Base-by-base conservation (phyloP, 2,888 invertebrate species). In the Cryptocheilus praepositus region DNA sequence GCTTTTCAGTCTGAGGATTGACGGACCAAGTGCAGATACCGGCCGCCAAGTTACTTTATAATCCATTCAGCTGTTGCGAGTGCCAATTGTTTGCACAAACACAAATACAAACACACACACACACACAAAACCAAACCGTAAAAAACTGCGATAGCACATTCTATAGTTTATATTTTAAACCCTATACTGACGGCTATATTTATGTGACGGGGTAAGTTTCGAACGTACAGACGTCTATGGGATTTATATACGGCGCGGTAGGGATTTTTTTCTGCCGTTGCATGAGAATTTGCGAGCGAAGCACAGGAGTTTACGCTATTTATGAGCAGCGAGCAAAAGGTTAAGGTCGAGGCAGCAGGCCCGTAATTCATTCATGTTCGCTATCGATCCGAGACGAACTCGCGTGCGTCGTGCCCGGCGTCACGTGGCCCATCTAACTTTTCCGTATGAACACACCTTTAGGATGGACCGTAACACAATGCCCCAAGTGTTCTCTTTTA, bases 401-500 rank as follows among this genome's bases (percentile, higher is more conserved):
- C 56, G 49, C 65, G 22, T 69, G 63, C 46, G 21, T 54, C 55
- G 45, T 49, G 18, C 16, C 49, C 49, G 7, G 36, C 36, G 49
- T 16, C 8, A 49, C 18, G 49, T 25, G 55, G 65, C 13, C 19
- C n/a, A 22, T 36, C 55, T 36, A 15, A 5, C 52, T 45, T 46
- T 28, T 11, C 0, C 52, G 59, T 79, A 77, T 79, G 79, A 44
- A 73, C 64, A 64, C 55, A 45, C 55, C 83, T 62, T 78, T 70
- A 79, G 60, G 55, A 72, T 74, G 74, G 73, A 76, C 75, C 74
- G 61, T 19, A 78, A 82, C 58, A 77, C 80, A 82, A 62, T 67
- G 70, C 57, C n/a, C 49, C 71, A 64, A 74, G 77, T 80, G 79
- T 83, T 77, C 71, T 67, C 61, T 70, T 76, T 64, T 53, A 3